Evolutionary conservation across 2,888 invertebrate genomes (phyloP), one percentile per base, ranked within the genome.

Genomic region (Anagyrus pseudococci): DNA sequence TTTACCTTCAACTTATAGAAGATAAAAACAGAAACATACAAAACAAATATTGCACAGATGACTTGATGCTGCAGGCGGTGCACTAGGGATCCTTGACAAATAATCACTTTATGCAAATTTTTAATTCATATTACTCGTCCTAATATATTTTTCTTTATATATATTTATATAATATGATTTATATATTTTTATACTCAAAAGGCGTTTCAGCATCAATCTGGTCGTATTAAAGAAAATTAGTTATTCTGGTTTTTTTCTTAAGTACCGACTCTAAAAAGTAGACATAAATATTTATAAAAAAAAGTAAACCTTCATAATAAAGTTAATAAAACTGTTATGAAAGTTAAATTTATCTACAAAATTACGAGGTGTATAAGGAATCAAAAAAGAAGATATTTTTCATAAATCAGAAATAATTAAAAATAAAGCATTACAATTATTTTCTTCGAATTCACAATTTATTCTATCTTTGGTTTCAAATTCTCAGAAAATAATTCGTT

Each of bases 1-100:
- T 47, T 23, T 50, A 40, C 46, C 26, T 53, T 47, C 17, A 48
- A 53, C 55, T 63, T 58, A 48, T 50, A 55, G 58, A 62, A 52
- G 50, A 59, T 58, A 22, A 20, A 59, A 62, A 41, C 8, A 56
- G 58, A 59, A 50, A 64, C 25, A 58, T 43, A 60, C 41, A 57
- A 66, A 58, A 61, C 54, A 70, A 69, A 61, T 76, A 77, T 77
- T 77, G 77, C 77, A 77, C 77, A 71, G 69, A 70, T 72, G 64
- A 70, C 68, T 75, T 68, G 66, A 58, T 72, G 71, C 70, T 70
- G 71, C 72, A 72, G 71, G 66, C 72, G 71, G 74, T 68, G 68
- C 67, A 59, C 59, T 54, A 47, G 54, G 58, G 41, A 62, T 62
- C 46, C 33, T 46, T 54, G 58, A 48, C 48, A 53, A 55, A 56